A percentile compares a stretch with the other conserved stretches of the same genome.
Conservation (phyloP, 2,797 vertebrate species). For the Threskiornis aethiopicus region DNA sequence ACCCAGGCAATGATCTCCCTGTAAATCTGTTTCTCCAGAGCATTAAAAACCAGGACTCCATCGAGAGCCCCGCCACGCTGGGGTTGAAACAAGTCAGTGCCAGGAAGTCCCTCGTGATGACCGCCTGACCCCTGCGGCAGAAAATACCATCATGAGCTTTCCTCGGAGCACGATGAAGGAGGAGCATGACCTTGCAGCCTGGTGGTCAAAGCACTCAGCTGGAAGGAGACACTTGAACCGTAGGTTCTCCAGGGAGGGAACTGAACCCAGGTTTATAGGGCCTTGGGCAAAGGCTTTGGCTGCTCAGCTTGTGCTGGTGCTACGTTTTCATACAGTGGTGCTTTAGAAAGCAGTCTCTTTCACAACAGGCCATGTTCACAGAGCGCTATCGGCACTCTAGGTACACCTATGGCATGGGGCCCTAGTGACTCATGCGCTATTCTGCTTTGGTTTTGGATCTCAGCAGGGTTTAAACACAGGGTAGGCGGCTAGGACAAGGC, state of each 20-base stretch:
- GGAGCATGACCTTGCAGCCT: background rate
- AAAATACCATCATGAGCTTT: background rate
- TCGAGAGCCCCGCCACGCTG: accelerated
- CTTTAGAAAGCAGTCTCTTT: slow-evolving; percentile 4
- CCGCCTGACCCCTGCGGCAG: background rate
- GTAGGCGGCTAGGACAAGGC: background rate
- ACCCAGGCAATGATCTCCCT: background rate
- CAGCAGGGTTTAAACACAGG: background rate
- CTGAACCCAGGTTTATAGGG: background rate
- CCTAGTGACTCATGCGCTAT: background rate
- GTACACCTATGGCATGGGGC: background rate
- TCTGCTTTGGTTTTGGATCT: background rate
- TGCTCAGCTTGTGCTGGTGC: background rate
- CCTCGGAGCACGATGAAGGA: accelerated
- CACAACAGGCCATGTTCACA: background rate
- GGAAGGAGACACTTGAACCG: background rate
- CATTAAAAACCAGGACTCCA: background rate
- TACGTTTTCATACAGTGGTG: background rate
- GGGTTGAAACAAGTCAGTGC: background rate
- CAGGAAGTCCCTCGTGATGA: background rate
- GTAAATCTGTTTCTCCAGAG: background rate
- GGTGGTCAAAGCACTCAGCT: background rate
- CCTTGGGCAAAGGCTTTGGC: background rate
- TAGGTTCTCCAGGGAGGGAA: background rate
- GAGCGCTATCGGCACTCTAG: background rate